Percentiles rank a stretch among this genome's conserved stretches.
Conservation (phyloP, 2,888 invertebrate species). For the Cataglyphis altisquamis region DNA sequence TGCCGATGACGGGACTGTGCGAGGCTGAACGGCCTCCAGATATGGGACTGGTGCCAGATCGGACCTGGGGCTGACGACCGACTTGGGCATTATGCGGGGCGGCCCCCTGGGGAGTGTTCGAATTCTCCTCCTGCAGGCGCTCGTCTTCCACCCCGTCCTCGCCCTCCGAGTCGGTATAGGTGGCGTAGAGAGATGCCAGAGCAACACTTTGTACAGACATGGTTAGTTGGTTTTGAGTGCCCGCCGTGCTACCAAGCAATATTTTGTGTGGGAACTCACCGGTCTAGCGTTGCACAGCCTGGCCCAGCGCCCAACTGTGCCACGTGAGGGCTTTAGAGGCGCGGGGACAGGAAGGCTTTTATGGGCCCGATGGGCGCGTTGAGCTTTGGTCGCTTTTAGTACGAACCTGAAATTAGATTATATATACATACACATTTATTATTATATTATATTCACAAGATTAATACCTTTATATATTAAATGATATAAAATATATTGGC, state of each 20-base stretch:
- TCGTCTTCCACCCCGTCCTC: constrained; percentile 92
- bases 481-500: neutral
- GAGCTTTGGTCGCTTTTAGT: constrained; percentile 51
- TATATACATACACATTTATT: no score
- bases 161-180: constrained; percentile 96
- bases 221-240: constrained; percentile 85
- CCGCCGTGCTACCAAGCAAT: constrained; percentile 84
- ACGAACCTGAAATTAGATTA: constrained; percentile 39
- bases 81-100: constrained; percentile 82
- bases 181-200: constrained; percentile 94
- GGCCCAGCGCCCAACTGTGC: constrained; percentile 52
- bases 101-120: constrained; percentile 82
- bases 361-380: constrained; percentile 39
- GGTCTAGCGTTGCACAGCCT: constrained; percentile 77
- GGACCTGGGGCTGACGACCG: constrained; percentile 79
- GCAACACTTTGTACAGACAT: constrained; percentile 88
- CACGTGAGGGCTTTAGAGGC: constrained; percentile 46
- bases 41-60: constrained; percentile 80
- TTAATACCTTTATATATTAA: neutral
- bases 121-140: constrained; percentile 87
- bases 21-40: constrained; percentile 81
- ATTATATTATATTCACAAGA: neutral
- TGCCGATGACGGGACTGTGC: constrained; percentile 81
- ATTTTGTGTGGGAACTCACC: constrained; percentile 86
- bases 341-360: constrained; percentile 43